phyloP scores from a whole-genome alignment of 2,888 invertebrate genomes.

The Punctoribates punctum region DNA sequence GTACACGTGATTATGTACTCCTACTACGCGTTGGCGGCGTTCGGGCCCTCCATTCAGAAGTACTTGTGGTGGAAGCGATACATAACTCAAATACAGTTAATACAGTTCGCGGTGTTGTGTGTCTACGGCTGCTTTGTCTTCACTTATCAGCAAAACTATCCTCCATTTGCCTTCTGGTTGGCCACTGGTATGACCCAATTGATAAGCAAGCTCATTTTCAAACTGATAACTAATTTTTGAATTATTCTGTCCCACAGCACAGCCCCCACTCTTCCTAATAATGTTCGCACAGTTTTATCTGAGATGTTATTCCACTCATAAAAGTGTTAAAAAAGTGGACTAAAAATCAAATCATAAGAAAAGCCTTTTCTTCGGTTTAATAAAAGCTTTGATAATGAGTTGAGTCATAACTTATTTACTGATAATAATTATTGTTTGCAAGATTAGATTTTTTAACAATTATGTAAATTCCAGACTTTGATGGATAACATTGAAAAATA shows the following conservation, averaged over 20 bases:
- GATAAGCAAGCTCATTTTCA: too few species aligned
- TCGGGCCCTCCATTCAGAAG: conserved; percentile 39
- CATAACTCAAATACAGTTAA: conserved; percentile 35
- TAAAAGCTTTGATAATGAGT: too few species aligned
- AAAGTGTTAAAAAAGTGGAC: background rate
- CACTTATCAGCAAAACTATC: conserved; percentile 3
- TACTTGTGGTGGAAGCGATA: conserved; percentile 43
- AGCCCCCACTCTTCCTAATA: conserved; percentile 35
- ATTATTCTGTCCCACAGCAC: background rate
- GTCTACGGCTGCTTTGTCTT: conserved; percentile 29
- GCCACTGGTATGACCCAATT: background rate
- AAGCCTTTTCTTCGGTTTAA: too few species aligned
- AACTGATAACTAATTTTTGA: background rate
- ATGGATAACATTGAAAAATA: too few species aligned
- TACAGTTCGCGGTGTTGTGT: conserved; percentile 35
- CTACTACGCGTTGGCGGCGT: conserved; percentile 36
- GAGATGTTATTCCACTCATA: background rate
- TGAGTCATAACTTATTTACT: too few species aligned
- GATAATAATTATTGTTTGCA: too few species aligned
- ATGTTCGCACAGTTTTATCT: conserved; percentile 37
- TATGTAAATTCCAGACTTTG: too few species aligned
- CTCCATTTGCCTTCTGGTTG: conserved; percentile 36
- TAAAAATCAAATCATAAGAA: too few species aligned
- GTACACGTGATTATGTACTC: conserved; percentile 39
- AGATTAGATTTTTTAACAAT: too few species aligned